Evolutionary conservation across 2,888 invertebrate genomes (phyloP).

Genomic region (Miltochrista miniata): DNA sequence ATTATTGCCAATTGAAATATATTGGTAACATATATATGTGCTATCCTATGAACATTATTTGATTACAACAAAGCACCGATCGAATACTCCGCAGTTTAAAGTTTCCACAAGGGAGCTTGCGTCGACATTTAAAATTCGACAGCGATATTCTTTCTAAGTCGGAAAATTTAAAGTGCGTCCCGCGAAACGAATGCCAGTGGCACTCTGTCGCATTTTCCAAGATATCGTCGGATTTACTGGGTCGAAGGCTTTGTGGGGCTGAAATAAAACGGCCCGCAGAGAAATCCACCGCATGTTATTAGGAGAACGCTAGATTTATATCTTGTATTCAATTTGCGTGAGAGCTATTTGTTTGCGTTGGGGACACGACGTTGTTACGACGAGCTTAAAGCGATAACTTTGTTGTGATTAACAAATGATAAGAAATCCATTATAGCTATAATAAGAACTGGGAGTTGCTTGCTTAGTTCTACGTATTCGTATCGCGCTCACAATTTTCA

Average conservation of each 20-base stretch:
- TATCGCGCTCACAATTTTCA: neutral
- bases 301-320: slow-evolving; percentile 76
- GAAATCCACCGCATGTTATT: slow-evolving; percentile 77
- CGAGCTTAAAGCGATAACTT: slow-evolving; percentile 49
- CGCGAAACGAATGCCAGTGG: slow-evolving; percentile 66
- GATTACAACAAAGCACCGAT: slow-evolving; percentile 6
- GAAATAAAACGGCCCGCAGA: slow-evolving; percentile 78
- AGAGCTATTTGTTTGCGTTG: slow-evolving; percentile 69
- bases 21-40: too few species aligned
- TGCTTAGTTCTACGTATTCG: slow-evolving; percentile 13
- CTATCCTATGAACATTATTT: too few species aligned
- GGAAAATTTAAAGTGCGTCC: slow-evolving; percentile 75
- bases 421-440: slow-evolving; percentile 34
- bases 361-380: slow-evolving; percentile 43
- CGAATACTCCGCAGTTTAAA: slow-evolving; percentile 47
- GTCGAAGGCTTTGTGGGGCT: slow-evolving; percentile 73
- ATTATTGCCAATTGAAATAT: too few species aligned
- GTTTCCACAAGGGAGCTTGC: slow-evolving; percentile 52
- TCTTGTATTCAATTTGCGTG: slow-evolving; percentile 79
- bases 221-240: slow-evolving; percentile 79
- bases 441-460: slow-evolving; percentile 18
- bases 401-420: slow-evolving; percentile 52
- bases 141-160: slow-evolving; percentile 62
- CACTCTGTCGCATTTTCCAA: slow-evolving; percentile 73
- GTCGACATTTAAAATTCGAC: slow-evolving; percentile 69